phyloP scores from a whole-genome alignment of 2,797 vertebrate genomes.

The Syncerus caffer region DNA sequence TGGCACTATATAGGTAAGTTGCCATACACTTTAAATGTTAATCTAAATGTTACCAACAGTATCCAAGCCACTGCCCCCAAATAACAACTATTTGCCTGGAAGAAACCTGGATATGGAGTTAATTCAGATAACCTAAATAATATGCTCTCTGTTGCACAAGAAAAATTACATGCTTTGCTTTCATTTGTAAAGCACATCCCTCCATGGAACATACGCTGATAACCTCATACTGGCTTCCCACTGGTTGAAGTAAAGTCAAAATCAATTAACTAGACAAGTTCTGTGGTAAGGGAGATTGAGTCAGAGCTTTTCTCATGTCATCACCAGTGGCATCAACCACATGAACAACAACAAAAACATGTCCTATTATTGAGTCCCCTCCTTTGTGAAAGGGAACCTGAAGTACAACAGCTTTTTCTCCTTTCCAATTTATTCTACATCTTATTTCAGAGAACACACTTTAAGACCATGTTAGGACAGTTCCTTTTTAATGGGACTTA shows the following conservation, averaged over 20 bases:
- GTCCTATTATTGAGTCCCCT: neutral
- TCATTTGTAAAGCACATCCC: neutral
- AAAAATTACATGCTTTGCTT: neutral
- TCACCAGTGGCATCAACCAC: neutral
- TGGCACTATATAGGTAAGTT: neutral
- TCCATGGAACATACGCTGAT: neutral
- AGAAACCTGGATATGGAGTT: neutral
- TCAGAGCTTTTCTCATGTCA: neutral
- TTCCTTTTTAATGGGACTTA: neutral
- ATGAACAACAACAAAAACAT: neutral
- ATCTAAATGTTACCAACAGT: neutral
- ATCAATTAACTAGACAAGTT: neutral
- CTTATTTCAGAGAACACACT: neutral
- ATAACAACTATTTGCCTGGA: neutral
- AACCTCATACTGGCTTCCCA: neutral
- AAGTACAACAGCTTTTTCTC: neutral
- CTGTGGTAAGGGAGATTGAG: neutral
- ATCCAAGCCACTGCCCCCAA: neutral
- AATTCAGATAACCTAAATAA: slow-evolving; percentile 40
- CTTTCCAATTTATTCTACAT: neutral
- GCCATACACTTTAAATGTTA: neutral
- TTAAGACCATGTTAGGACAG: neutral
- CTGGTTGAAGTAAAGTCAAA: neutral
- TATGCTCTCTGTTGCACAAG: neutral
- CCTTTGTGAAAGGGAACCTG: neutral